These are phyloP conservation scores for Phaethornis superciliosus DNA, from an alignment of 2,113 vertebrate genomes.

Conservation along the genomic window DNA sequence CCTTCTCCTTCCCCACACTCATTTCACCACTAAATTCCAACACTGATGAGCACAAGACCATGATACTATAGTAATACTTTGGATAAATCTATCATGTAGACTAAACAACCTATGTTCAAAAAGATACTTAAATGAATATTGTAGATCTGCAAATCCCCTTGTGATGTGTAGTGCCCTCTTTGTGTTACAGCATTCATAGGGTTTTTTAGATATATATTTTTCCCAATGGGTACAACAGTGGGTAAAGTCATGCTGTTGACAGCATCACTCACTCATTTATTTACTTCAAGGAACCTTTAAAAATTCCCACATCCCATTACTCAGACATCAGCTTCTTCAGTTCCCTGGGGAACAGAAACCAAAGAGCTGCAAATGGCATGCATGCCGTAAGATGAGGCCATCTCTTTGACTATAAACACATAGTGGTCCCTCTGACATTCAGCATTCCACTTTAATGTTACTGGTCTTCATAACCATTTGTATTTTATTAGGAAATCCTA, in stretches of 20 bases:
- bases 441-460: background rate
- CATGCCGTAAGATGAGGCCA: background rate
- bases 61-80: background rate
- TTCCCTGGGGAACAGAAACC: background rate
- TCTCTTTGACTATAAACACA: background rate
- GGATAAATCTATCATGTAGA: background rate
- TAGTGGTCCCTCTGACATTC: background rate
- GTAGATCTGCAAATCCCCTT: background rate
- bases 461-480: background rate
- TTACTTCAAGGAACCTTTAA: background rate
- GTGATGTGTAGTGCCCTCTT: background rate
- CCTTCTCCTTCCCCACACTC: background rate
- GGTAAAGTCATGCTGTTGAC: background rate
- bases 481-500: background rate
- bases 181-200: background rate
- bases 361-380: rapidly evolving
- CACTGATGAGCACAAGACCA: background rate
- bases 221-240: background rate
- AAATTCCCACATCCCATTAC: background rate
- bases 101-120: background rate
- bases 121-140: background rate
- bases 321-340: background rate
- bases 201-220: background rate
- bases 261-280: background rate
- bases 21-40: background rate